Evolutionary conservation across 2,113 vertebrate genomes (phyloP).

Genomic region (Esox niger): DNA sequence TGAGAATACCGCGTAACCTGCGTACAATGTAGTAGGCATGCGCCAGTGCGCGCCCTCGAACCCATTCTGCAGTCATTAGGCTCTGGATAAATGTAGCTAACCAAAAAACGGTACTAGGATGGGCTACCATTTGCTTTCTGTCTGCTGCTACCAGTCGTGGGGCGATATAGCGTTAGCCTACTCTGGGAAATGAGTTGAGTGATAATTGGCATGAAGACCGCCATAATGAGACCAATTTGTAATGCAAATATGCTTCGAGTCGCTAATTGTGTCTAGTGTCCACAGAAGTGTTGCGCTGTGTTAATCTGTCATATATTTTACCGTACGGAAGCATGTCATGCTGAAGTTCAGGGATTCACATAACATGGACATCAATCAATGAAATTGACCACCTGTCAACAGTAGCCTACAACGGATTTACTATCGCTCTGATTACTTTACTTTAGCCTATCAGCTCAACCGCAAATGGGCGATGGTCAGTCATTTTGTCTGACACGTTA

Average conservation of each 20-base stretch:
- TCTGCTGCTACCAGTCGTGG: background rate
- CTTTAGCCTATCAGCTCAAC: no score
- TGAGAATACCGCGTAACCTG: slow-evolving; percentile 27
- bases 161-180: background rate
- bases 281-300: background rate
- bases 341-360: background rate
- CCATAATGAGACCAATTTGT: no score
- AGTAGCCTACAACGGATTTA: no score
- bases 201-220: no score
- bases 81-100: background rate
- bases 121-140: background rate
- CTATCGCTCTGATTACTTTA: no score
- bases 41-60: slow-evolving; percentile 14
- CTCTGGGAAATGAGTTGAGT: background rate
- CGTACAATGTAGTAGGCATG: slow-evolving; percentile 32
- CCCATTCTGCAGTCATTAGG: background rate
- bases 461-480: no score
- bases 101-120: background rate
- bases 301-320: background rate
- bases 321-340: background rate
- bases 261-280: background rate
- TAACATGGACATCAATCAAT: background rate
- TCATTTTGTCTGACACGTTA: no score
- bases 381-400: background rate
- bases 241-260: background rate